A percentile compares a stretch with the other conserved stretches of the same genome.
phyloP scores from a whole-genome alignment of 2,113 vertebrate species.

The Enhydra lutris region DNA sequence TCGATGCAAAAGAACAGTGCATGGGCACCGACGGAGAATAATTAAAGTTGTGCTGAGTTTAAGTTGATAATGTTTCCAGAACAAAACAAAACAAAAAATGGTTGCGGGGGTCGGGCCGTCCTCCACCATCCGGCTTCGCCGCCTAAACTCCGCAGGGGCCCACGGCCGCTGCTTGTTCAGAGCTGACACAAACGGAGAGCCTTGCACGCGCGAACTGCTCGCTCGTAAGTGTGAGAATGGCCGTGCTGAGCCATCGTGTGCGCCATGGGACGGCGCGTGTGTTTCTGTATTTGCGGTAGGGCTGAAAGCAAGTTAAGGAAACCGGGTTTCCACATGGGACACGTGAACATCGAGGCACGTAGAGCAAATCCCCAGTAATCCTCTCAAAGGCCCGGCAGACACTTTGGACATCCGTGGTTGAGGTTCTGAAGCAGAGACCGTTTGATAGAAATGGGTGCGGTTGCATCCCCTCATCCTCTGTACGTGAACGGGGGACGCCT shows the following conservation, averaged over 20 bases:
- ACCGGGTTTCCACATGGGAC: fast-evolving
- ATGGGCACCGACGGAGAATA: background rate
- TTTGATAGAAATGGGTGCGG: fast-evolving
- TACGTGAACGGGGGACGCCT: fast-evolving
- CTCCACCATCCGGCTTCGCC: background rate
- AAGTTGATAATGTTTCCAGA: too few relatives aligned
- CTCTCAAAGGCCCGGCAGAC: background rate
- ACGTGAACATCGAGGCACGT: fast-evolving
- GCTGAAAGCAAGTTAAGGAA: background rate
- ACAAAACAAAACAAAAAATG: background rate
- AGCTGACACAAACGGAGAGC: fast-evolving
- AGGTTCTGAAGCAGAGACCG: background rate
- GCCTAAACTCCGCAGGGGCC: fast-evolving
- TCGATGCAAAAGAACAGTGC: background rate
- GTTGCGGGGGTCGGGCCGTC: background rate
- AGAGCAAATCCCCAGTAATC: background rate
- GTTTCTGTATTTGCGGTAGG: fast-evolving
- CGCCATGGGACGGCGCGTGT: fast-evolving
- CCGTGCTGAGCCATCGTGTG: too few relatives aligned
- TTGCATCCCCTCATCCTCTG: too few relatives aligned
- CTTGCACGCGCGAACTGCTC: background rate
- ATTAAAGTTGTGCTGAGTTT: background rate
- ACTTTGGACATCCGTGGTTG: background rate
- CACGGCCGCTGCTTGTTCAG: fast-evolving
- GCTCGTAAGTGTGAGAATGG: too few relatives aligned